A percentile compares a stretch with the other conserved stretches of the same genome.
Evolutionary conservation across 2,888 invertebrate genomes (phyloP).

Genomic region (Troglohyphantes excavatus): DNA sequence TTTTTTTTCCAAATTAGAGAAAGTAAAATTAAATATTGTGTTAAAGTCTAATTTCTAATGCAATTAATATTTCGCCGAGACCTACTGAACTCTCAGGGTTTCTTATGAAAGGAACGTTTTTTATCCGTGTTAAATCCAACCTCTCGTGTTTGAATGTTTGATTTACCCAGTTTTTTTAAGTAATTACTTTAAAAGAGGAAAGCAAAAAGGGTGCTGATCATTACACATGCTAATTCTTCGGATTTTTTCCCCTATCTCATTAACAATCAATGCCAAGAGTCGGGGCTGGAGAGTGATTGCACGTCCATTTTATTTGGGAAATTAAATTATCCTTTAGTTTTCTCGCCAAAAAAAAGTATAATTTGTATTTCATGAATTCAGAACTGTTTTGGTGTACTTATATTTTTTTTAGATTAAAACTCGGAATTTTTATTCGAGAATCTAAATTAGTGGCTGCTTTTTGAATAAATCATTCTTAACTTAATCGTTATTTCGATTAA

Average conservation of each 20-base stretch:
- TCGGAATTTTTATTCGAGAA: neutral
- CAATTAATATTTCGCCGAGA: conserved; percentile 53
- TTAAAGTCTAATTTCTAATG: conserved; percentile 48
- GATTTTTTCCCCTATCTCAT: conserved; percentile 32
- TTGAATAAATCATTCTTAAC: conserved; percentile 49
- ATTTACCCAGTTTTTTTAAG: conserved; percentile 49
- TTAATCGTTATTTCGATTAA: conserved; percentile 25
- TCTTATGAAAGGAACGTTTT: neutral
- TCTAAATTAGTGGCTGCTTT: conserved; percentile 16
- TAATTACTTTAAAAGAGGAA: conserved; percentile 33
- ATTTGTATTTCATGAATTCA: conserved; percentile 19
- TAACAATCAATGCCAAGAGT: conserved; percentile 20
- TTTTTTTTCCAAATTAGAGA: neutral
- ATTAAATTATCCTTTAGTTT: conserved; percentile 50
- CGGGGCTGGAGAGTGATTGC: conserved; percentile 25
- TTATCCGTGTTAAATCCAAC: neutral
- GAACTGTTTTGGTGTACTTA: no score
- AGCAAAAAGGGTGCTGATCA: conserved; percentile 31
- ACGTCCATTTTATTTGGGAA: conserved; percentile 36
- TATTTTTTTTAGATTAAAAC: conserved; percentile 8
- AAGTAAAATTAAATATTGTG: conserved; percentile 38
- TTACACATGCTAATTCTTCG: conserved; percentile 52
- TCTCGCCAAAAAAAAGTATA: conserved; percentile 32
- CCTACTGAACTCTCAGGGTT: neutral
- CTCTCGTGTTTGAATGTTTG: neutral